Evolutionary conservation across 2,113 vertebrate genomes (phyloP).

Genomic region (Bucco capensis): DNA sequence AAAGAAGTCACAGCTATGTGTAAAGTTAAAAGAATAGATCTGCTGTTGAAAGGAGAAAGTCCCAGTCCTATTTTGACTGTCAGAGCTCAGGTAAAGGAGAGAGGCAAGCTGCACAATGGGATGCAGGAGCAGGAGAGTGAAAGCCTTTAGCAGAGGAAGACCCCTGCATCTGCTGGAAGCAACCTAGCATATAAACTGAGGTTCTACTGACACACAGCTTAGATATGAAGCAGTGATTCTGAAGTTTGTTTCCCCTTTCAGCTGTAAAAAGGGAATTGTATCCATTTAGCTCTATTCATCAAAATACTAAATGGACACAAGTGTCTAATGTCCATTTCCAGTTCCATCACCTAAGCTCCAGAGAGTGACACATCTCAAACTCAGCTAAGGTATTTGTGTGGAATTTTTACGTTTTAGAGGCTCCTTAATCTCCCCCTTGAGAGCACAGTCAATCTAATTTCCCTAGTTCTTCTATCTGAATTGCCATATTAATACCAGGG

Average conservation of each 20-base stretch:
- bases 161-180: neutral
- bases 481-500: rapidly evolving
- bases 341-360: neutral
- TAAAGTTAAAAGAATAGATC: neutral
- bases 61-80: neutral
- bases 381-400: neutral
- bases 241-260: neutral
- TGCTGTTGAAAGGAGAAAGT: neutral
- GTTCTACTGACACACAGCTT: neutral
- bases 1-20: too few relatives aligned
- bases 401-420: neutral
- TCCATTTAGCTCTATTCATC: neutral
- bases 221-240: neutral
- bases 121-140: neutral
- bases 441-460: neutral
- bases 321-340: neutral
- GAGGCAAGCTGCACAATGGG: neutral
- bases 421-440: neutral
- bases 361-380: neutral
- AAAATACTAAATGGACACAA: neutral
- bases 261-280: neutral
- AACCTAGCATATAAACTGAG: neutral
- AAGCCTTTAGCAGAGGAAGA: neutral
- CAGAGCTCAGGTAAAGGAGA: neutral
- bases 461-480: neutral